Evolutionary conservation across 2,113 vertebrate species (phyloP).

Genomic region (Balaeniceps rex): DNA sequence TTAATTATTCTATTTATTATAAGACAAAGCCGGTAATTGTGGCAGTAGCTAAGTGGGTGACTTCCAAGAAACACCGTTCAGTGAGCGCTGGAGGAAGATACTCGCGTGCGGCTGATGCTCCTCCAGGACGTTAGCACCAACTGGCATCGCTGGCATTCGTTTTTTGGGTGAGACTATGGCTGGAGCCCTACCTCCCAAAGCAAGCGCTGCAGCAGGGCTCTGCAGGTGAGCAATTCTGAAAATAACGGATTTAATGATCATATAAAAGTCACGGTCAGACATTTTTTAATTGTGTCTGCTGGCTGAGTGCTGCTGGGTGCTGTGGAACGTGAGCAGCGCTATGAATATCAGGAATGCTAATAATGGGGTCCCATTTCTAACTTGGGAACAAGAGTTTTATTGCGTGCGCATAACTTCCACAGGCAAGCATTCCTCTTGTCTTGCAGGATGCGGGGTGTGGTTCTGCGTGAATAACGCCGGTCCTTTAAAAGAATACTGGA

Average conservation of each 20-base stretch:
- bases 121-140: not conserved
- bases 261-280: not conserved
- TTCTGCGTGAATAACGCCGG: not conserved
- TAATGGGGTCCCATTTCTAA: conserved; percentile 58
- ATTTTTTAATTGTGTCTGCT: not conserved
- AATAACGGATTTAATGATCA: not conserved
- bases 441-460: not conserved
- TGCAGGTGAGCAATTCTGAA: not conserved
- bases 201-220: not conserved
- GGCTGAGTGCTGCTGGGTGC: not conserved
- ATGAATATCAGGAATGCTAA: conserved; percentile 62
- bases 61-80: not conserved
- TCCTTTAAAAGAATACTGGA: conserved; percentile 34
- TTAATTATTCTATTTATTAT: not conserved
- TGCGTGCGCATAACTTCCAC: conserved; percentile 47
- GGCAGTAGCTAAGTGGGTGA: not conserved
- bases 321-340: conserved; percentile 16
- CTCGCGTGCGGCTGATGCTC: not conserved
- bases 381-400: conserved; percentile 43
- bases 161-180: not conserved
- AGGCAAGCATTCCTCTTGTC: conserved; percentile 46
- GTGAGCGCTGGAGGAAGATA: not conserved
- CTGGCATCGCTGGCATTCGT: not conserved
- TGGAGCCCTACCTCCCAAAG: not conserved
- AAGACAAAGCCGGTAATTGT: not conserved